Conservation (phyloP, 2,888 invertebrate species). For the Eupithecia centaureata region DNA sequence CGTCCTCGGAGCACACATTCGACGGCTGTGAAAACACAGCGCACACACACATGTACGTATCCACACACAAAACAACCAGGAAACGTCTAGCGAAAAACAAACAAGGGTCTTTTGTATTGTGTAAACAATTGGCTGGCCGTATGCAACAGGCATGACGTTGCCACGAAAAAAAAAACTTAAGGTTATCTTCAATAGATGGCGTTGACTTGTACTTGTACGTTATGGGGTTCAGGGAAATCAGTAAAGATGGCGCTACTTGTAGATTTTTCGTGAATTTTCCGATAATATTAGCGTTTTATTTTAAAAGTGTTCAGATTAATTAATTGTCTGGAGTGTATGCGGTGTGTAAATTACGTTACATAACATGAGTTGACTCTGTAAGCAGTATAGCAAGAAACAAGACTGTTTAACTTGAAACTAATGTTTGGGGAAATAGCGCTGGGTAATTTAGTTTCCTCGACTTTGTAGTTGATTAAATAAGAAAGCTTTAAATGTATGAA, state of each 20-base stretch:
- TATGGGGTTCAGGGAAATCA: conserved; percentile 36
- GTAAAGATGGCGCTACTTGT: conserved; percentile 43
- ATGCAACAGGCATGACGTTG: conserved; percentile 82
- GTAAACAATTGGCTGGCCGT: conserved; percentile 81
- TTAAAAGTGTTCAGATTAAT: background rate
- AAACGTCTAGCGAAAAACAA: conserved; percentile 85
- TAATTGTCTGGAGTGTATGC: background rate
- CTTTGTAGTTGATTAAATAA: background rate
- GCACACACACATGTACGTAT: conserved; percentile 57
- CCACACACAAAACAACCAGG: conserved; percentile 83
- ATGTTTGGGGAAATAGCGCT: background rate
- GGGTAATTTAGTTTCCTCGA: background rate
- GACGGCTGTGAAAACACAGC: conserved; percentile 77
- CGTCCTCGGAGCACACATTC: conserved; percentile 67
- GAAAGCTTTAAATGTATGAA: background rate
- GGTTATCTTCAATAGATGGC: conserved; percentile 70
- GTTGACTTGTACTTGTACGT: conserved; percentile 42
- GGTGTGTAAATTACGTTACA: background rate
- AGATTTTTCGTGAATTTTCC: background rate
- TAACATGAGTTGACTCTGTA: background rate
- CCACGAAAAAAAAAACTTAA: conserved; percentile 66
- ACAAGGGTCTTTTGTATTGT: conserved; percentile 84
- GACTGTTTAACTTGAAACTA: background rate
- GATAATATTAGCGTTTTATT: background rate
- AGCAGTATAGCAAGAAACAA: background rate